Conservation (phyloP, 2,113 vertebrate genomes). For the Jaculus jaculus region DNA sequence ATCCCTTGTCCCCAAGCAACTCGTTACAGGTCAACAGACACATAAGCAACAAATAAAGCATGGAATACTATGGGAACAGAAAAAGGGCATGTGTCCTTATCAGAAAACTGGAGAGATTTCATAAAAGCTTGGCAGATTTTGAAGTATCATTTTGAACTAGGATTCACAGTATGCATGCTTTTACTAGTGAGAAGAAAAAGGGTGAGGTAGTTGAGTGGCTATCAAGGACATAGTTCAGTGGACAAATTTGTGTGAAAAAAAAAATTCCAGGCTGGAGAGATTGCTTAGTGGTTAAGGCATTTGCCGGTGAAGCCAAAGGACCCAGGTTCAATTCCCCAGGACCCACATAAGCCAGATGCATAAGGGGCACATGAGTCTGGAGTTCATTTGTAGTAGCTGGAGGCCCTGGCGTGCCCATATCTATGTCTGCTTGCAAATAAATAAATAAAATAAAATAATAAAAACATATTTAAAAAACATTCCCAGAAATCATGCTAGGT, state of each 20-base stretch:
- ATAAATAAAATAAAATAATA: too few relatives aligned
- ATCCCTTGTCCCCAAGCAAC: not conserved
- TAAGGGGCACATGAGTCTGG: too few relatives aligned
- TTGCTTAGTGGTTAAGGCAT: too few relatives aligned
- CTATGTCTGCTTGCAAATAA: too few relatives aligned
- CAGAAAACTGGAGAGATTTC: not conserved
- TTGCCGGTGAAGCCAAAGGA: too few relatives aligned
- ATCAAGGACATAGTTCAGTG: not conserved
- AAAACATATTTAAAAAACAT: too few relatives aligned
- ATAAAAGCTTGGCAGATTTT: not conserved
- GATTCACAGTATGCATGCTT: not conserved
- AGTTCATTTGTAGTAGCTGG: too few relatives aligned
- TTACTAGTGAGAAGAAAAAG: not conserved
- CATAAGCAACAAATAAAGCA: not conserved
- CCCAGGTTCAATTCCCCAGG: too few relatives aligned
- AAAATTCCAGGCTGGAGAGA: not conserved
- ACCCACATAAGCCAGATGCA: too few relatives aligned
- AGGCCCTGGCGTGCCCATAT: too few relatives aligned
- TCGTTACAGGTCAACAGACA: not conserved
- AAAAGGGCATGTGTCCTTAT: not conserved
- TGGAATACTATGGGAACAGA: not conserved
- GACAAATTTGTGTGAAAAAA: not conserved
- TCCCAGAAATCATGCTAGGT: not conserved
- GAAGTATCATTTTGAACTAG: not conserved
- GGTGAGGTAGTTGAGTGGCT: not conserved